A percentile compares a stretch with the other conserved stretches of the same genome.
Conservation (phyloP, 1,140 invertebrate genomes). For the Streblospio benedicti region DNA sequence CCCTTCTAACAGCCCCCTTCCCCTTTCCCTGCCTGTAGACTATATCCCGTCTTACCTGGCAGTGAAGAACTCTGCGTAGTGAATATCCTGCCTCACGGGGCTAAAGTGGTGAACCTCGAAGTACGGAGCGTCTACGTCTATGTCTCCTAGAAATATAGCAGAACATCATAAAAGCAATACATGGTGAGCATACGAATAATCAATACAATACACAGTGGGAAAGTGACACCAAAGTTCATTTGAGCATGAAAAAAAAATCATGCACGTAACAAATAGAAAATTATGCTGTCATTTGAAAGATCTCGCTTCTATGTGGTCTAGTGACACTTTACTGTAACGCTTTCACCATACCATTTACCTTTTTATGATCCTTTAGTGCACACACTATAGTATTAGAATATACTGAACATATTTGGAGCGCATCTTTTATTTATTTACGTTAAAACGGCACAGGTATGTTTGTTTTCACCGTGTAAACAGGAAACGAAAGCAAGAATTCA, state of each 20-base stretch:
- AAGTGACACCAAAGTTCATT: neutral
- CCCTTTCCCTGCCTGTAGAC: constrained; percentile 12
- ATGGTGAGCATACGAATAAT: neutral
- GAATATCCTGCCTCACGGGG: constrained; percentile 48
- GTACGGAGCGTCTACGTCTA: constrained; percentile 70
- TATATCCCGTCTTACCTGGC: constrained; percentile 2
- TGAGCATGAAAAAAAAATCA: neutral
- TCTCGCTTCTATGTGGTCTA: neutral
- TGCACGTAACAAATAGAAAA: neutral
- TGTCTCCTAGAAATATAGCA: constrained; percentile 54
- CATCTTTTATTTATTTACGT: neutral
- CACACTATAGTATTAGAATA: neutral
- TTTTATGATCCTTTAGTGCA: neutral
- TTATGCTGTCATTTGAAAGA: neutral
- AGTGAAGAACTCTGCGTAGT: neutral
- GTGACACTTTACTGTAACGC: constrained; percentile 18
- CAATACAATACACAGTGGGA: neutral
- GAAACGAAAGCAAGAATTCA: constrained; percentile 17
- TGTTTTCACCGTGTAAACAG: neutral
- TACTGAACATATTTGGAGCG: neutral
- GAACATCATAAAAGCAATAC: neutral
- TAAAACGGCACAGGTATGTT: neutral
- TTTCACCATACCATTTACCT: constrained; percentile 8
- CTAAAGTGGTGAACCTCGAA: constrained; percentile 69
- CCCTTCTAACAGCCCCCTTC: neutral